A percentile compares a stretch with the other conserved stretches of the same genome.
Conservation (phyloP, 2,888 invertebrate genomes). For the Leptopilina drosophilae region DNA sequence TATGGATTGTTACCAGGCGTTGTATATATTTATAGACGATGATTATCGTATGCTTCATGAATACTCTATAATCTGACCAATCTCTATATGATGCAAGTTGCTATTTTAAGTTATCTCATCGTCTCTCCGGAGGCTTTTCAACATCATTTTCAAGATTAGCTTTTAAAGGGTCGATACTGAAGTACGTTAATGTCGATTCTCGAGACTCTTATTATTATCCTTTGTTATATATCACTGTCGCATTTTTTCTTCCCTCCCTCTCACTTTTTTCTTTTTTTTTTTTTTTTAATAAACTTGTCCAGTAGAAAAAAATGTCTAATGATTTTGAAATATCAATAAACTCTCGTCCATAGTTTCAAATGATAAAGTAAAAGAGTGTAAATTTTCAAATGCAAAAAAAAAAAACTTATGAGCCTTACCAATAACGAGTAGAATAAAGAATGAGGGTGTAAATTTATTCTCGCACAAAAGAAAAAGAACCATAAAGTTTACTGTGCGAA, state of each 20-base stretch:
- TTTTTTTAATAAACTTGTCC: neutral
- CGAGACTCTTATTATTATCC: constrained; percentile 32
- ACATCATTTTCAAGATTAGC: constrained; percentile 40
- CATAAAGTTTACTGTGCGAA: neutral
- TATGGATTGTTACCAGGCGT: constrained; percentile 2
- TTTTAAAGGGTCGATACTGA: constrained; percentile 32
- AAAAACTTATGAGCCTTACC: neutral
- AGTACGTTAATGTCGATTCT: constrained; percentile 29
- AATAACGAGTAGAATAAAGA: neutral
- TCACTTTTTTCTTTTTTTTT: no score
- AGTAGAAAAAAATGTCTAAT: neutral
- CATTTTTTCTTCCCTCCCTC: neutral
- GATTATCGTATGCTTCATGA: constrained; percentile 19
- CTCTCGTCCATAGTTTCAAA: neutral
- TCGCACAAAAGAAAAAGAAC: neutral
- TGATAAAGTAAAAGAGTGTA: neutral
- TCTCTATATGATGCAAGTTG: constrained; percentile 16
- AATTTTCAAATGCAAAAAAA: neutral
- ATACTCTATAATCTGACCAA: constrained; percentile 28
- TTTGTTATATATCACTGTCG: constrained; percentile 4
- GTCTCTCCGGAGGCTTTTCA: constrained; percentile 33
- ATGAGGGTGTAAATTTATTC: neutral
- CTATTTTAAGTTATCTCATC: constrained; percentile 13
- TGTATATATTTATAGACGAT: neutral
- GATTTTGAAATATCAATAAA: constrained; percentile 13